A percentile compares a stretch with the other conserved stretches of the same genome.
Conservation (phyloP, 2,113 vertebrate genomes). For the Deroptyus accipitrinus region DNA sequence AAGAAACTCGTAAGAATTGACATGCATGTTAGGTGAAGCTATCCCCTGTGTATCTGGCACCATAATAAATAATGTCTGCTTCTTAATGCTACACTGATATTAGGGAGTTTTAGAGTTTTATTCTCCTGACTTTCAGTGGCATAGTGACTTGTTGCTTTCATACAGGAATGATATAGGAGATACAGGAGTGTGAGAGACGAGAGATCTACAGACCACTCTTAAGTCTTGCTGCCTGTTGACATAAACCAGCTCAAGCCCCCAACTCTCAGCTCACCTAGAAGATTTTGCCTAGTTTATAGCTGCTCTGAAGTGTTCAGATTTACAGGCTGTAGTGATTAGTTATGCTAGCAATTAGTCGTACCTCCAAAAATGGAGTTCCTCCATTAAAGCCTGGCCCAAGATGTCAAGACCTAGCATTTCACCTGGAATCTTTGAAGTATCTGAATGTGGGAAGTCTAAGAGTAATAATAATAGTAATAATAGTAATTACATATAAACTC, state of each 20-base stretch:
- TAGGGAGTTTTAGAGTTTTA: neutral
- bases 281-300: neutral
- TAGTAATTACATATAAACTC: neutral
- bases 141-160: neutral
- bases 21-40: neutral
- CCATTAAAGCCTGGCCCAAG: neutral
- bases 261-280: neutral
- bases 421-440: conserved; percentile 28
- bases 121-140: neutral
- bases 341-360: neutral
- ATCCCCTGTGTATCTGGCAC: neutral
- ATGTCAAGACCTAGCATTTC: neutral
- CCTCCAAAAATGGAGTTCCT: neutral
- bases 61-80: neutral
- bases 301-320: neutral
- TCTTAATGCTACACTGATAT: neutral
- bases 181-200: neutral
- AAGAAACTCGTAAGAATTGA: too few species aligned
- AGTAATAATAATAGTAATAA: neutral
- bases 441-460: neutral
- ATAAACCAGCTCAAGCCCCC: neutral
- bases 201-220: neutral
- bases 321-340: neutral
- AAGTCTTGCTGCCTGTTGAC: neutral
- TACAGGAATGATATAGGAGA: neutral